A percentile compares a stretch with the other conserved stretches of the same genome.
Evolutionary conservation across 2,888 invertebrate species (phyloP).

Genomic region (Steromphala cineraria): DNA sequence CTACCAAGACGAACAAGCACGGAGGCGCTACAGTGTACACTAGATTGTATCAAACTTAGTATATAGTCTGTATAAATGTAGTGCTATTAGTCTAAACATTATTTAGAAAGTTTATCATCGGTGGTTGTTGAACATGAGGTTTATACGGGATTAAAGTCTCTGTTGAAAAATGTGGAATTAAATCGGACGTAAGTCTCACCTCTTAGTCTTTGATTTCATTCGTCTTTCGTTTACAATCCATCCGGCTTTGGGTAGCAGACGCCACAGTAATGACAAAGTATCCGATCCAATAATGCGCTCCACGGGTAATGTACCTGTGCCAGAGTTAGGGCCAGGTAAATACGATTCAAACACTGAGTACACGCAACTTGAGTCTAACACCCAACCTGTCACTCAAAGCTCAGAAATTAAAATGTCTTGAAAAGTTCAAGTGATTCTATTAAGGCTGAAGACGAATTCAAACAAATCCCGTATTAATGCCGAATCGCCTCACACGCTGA

Average conservation of each 20-base stretch:
- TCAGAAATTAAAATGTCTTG: conserved; percentile 14
- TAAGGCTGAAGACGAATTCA: conserved; percentile 11
- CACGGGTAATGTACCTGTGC: no score
- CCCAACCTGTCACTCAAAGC: conserved; percentile 10
- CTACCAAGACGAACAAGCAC: no score
- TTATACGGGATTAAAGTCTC: no score
- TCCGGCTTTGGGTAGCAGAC: conserved; percentile 8
- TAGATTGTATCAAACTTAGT: no score
- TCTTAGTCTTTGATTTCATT: conserved; percentile 13
- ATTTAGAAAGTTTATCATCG: no score
- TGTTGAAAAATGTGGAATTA: background rate
- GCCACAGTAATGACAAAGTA: conserved; percentile 8
- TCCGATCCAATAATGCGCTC: conserved; percentile 7
- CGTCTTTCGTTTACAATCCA: background rate
- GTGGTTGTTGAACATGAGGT: no score
- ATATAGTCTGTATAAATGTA: no score
- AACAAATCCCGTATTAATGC: conserved; percentile 17
- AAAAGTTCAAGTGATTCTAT: conserved; percentile 19
- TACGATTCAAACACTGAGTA: background rate
- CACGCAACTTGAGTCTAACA: background rate
- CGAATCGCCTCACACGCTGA: background rate
- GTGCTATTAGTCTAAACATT: no score
- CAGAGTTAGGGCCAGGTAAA: no score
- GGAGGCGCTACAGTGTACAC: no score
- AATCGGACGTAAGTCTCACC: background rate